Evolutionary conservation across 2,113 vertebrate species (phyloP).

Genomic region (Vanacampus margaritifer): DNA sequence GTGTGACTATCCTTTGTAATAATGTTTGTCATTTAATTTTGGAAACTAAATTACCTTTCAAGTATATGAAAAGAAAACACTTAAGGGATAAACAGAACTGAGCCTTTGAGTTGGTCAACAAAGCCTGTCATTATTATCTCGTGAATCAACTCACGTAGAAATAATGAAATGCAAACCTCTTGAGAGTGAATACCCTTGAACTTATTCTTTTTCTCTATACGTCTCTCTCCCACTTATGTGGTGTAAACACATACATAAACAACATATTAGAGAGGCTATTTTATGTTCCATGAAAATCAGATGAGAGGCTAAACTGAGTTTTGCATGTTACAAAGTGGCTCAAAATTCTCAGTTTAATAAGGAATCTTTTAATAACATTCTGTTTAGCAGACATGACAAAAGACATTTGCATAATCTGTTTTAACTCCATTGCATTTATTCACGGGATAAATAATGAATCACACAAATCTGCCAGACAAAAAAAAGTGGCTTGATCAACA

Average conservation of each 20-base stretch:
- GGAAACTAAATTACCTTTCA: constrained; percentile 25
- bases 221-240: neutral
- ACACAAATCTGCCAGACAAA: constrained; percentile 32
- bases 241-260: constrained; percentile 7
- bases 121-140: constrained; percentile 35
- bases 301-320: constrained; percentile 40
- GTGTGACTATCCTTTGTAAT: constrained; percentile 23
- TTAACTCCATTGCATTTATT: constrained; percentile 45
- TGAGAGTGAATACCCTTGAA: constrained; percentile 31
- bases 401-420: constrained; percentile 22
- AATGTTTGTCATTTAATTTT: constrained; percentile 35
- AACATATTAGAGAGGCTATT: constrained; percentile 22
- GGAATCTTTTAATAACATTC: constrained; percentile 24
- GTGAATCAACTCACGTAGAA: constrained; percentile 24
- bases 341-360: constrained; percentile 29
- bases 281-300: constrained; percentile 45
- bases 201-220: constrained; percentile 8
- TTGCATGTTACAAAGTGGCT: constrained; percentile 30
- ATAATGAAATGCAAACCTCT: constrained; percentile 33
- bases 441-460: constrained; percentile 53
- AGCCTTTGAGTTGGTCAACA: constrained; percentile 32
- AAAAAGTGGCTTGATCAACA: constrained; percentile 37
- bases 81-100: constrained; percentile 4
- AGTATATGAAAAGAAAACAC: constrained; percentile 26
- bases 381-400: constrained; percentile 36